Evolutionary conservation across 2,797 vertebrate genomes (phyloP).

Genomic region (Gymnothorax javanicus): DNA sequence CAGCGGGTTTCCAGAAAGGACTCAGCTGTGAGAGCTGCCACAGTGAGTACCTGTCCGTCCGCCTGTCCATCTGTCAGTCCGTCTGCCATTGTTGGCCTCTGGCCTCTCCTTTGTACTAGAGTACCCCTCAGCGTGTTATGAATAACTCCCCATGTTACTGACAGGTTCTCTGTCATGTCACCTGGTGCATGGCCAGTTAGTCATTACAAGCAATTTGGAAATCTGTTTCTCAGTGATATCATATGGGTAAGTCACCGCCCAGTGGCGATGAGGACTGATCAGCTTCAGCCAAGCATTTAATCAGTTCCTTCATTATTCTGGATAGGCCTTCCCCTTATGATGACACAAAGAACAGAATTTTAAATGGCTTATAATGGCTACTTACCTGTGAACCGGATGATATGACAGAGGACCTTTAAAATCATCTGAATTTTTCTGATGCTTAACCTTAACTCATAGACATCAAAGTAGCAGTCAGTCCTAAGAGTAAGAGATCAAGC

Average conservation of each 20-base stretch:
- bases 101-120: neutral
- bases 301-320: too few relatives aligned
- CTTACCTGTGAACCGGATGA: too few relatives aligned
- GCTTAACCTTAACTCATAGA: neutral
- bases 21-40: constrained; percentile 93
- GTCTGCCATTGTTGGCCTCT: neutral
- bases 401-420: neutral
- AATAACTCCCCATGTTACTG: neutral
- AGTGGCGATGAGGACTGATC: too few relatives aligned
- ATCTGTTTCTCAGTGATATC: too few relatives aligned
- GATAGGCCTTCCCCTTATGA: too few relatives aligned
- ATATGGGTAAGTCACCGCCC: too few relatives aligned
- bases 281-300: too few relatives aligned
- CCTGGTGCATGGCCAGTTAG: too few relatives aligned
- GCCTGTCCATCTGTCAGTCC: neutral
- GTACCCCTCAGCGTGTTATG: neutral
- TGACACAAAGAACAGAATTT: too few relatives aligned
- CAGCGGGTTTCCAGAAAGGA: constrained; percentile 88
- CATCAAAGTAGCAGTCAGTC: neutral
- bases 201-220: too few relatives aligned
- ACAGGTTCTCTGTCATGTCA: too few relatives aligned
- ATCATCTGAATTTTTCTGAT: neutral
- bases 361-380: too few relatives aligned
- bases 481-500: neutral
- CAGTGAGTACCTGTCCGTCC: constrained; percentile 74